Conservation (phyloP, 2,113 vertebrate genomes). For the Xiphophorus hellerii region DNA sequence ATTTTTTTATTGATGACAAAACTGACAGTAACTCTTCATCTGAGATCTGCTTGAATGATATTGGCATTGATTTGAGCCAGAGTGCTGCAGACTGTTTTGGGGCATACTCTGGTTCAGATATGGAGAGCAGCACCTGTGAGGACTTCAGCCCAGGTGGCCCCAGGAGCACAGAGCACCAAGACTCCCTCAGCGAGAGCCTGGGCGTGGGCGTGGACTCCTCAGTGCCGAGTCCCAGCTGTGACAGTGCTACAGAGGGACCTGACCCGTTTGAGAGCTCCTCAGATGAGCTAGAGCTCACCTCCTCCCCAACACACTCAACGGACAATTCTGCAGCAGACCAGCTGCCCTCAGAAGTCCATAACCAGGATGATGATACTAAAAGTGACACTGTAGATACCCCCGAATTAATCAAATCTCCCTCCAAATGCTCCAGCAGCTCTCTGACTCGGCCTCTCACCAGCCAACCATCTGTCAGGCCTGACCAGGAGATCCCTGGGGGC, state of each 20-base stretch:
- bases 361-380: slow-evolving; percentile 9
- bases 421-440: slow-evolving; percentile 61
- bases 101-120: slow-evolving; percentile 70
- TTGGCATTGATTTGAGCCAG: slow-evolving; percentile 52
- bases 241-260: slow-evolving; percentile 82
- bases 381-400: slow-evolving; percentile 2
- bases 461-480: slow-evolving; percentile 39
- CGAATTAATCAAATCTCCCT: slow-evolving; percentile 23
- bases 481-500: slow-evolving; percentile 42
- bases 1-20: slow-evolving; percentile 52
- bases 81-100: slow-evolving; percentile 61
- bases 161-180: slow-evolving; percentile 54
- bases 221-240: slow-evolving; percentile 79
- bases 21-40: slow-evolving; percentile 65
- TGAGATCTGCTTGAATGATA: slow-evolving; percentile 63
- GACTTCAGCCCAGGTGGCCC: slow-evolving; percentile 72
- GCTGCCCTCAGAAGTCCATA: slow-evolving; percentile 25
- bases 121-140: slow-evolving; percentile 79
- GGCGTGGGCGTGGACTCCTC: slow-evolving; percentile 80
- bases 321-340: slow-evolving; percentile 28
- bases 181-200: slow-evolving; percentile 72
- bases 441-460: slow-evolving; percentile 64
- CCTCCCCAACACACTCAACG: slow-evolving; percentile 54
- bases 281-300: slow-evolving; percentile 79
- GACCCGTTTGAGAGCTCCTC: slow-evolving; percentile 86